Base-by-base conservation (phyloP, 2,888 invertebrate genomes). In the Eupeodes luniger region DNA sequence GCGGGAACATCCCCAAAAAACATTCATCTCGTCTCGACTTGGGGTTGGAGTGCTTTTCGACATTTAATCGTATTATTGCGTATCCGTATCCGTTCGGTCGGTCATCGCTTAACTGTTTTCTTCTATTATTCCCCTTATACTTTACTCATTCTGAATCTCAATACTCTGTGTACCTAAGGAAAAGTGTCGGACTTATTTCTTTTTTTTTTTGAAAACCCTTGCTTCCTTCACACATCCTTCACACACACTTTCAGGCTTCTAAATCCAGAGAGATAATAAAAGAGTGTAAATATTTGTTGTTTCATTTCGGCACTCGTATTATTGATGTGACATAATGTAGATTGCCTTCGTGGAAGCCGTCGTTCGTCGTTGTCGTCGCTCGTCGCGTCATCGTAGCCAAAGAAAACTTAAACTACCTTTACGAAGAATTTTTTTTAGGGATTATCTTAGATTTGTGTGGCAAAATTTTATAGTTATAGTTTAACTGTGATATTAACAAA, bases 251-350 rank as follows among this genome's bases (percentile, higher is more conserved):
- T 53, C 40, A 78, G 14, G 57, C 57, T 70, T n/a, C 53, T 53
- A 27, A 40, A 74, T 44, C 53, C 70, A 62, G 64, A 67, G 61
- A 84, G 67, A 81, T 80, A 87, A 87, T 55, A 59, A 47, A 47
- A 12, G 61, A 44, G 27, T 66, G 80, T 84, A 81, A 84, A 84
- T 74, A 57, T 87, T 87, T 84, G 82, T 82, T 86, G 70, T 84
- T 80, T 67, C 76, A 34, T 59, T 80, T 84, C 80, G 76, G 80
- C 80, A 87, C 66, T 87, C 72, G 80, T 80, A 72, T 76, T 84
- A 77, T 77, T 77, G 53, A 87, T 81, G 87, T 87, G 87, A 87
- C 87, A 87, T 87, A 87, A 87, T 87, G 59, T 77, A 67, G 83
- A 80, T 72, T 59, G 47, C 57, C 40, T 80, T 80, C 66, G 64